These are phyloP conservation scores for Rhodeus uyekii DNA, from an alignment of 2,797 vertebrate genomes.

Conservation along the genomic window DNA sequence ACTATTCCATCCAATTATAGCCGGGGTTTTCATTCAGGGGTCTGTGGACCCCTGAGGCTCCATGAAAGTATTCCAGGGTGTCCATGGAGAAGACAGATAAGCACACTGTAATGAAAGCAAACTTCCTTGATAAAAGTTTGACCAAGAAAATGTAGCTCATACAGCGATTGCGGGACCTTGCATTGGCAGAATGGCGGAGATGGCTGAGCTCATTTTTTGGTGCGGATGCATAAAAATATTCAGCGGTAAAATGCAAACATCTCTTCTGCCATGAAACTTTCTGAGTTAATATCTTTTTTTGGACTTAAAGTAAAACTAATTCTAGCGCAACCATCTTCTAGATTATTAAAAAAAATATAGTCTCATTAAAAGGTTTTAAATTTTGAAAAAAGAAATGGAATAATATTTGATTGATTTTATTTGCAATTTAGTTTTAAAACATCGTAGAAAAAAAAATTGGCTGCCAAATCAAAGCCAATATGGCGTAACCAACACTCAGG, in stretches of 20 bases:
- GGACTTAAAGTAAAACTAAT: not conserved
- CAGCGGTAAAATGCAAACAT: not conserved
- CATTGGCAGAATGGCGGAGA: not conserved
- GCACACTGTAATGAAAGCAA: not conserved
- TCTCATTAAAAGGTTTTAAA: not conserved
- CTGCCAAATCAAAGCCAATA: not conserved
- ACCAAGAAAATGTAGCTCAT: not conserved
- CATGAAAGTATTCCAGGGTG: not conserved
- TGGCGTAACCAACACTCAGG: not conserved
- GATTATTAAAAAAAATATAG: not conserved
- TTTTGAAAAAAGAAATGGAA: not conserved
- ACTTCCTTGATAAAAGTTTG: not conserved
- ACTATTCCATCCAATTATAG: slow-evolving; percentile 39
- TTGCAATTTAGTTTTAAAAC: not conserved
- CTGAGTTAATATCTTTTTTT: not conserved
- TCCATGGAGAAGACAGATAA: not conserved
- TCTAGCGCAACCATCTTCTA: not conserved
- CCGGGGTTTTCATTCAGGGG: slow-evolving; percentile 7
- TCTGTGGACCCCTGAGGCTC: slow-evolving; percentile 12
- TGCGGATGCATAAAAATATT: not conserved
- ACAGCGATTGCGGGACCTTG: not conserved
- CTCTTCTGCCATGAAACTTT: not conserved
- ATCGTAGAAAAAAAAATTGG: not conserved
- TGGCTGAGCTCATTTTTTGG: not conserved
- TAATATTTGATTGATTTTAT: not conserved